Evolutionary conservation across 1,140 invertebrate genomes (phyloP).

Genomic region (Onthophagus taurus): DNA sequence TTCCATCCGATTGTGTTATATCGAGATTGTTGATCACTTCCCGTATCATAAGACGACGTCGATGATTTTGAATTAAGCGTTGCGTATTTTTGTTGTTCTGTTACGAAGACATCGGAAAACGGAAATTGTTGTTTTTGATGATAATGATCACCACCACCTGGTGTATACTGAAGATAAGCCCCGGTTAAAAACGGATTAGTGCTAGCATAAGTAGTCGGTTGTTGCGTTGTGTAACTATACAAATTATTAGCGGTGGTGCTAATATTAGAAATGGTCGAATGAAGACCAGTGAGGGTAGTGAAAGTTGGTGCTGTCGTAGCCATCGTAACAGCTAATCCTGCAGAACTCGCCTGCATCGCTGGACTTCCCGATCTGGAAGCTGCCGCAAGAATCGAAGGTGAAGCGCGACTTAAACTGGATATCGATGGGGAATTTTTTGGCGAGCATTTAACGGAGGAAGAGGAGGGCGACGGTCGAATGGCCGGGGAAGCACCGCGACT

Average conservation of each 20-base stretch:
- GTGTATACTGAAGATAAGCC: slow-evolving; percentile 42
- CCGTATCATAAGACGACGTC: slow-evolving; percentile 17
- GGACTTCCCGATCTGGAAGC: slow-evolving; percentile 35
- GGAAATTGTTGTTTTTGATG: slow-evolving; percentile 31
- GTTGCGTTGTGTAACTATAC: slow-evolving; percentile 19
- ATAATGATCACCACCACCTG: slow-evolving; percentile 29
- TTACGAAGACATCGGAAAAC: slow-evolving; percentile 21
- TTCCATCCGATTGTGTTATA: slow-evolving; percentile 30
- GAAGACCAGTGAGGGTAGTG: slow-evolving; percentile 29
- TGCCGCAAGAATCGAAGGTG: slow-evolving; percentile 23
- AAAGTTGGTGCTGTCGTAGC: slow-evolving; percentile 37
- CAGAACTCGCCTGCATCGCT: slow-evolving; percentile 47
- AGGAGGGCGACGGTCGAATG: slow-evolving; percentile 24
- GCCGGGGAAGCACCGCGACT: slow-evolving; percentile 33
- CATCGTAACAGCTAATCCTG: slow-evolving; percentile 47
- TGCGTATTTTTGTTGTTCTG: slow-evolving; percentile 25
- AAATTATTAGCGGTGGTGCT: slow-evolving; percentile 30
- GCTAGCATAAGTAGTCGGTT: slow-evolving; percentile 39
- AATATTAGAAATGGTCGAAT: slow-evolving; percentile 34
- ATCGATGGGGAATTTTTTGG: slow-evolving; percentile 26
- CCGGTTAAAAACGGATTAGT: slow-evolving; percentile 49
- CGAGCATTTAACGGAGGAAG: slow-evolving; percentile 8
- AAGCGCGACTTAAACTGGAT: slow-evolving; percentile 30
- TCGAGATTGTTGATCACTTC: slow-evolving; percentile 14
- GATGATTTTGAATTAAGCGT: slow-evolving; percentile 25